Conservation (phyloP, 2,797 vertebrate genomes). For the Pipistrellus pipistrellus region DNA sequence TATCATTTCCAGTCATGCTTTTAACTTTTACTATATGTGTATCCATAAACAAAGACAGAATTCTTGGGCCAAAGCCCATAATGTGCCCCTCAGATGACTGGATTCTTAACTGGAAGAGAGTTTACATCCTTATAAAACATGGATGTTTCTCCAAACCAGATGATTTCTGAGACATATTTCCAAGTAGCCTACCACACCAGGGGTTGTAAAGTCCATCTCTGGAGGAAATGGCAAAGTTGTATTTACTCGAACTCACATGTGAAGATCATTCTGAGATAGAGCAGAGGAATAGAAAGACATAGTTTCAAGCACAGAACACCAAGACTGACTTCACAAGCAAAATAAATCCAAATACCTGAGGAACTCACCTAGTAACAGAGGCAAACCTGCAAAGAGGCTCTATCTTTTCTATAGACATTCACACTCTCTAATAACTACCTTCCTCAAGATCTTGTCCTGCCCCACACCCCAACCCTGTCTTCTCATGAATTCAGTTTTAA, state of each 20-base stretch:
- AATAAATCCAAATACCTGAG: constrained; percentile 45
- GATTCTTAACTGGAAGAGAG: constrained; percentile 63
- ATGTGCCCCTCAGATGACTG: constrained; percentile 28
- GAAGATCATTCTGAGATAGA: constrained; percentile 56
- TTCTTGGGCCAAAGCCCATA: constrained; percentile 61
- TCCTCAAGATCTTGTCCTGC: neutral
- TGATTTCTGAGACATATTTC: constrained; percentile 75
- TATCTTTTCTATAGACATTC: neutral
- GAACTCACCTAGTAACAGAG: constrained; percentile 10
- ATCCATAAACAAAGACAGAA: constrained; percentile 79
- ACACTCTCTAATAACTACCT: neutral
- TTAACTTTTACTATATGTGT: constrained; percentile 71
- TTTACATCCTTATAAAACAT: constrained; percentile 80
- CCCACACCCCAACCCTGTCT: neutral
- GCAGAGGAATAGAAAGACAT: neutral
- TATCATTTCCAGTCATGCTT: constrained; percentile 74
- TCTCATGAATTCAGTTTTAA: neutral
- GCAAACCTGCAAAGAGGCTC: neutral
- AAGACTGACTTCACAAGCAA: constrained; percentile 9
- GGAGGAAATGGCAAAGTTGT: constrained; percentile 56
- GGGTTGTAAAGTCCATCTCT: constrained; percentile 62
- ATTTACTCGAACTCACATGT: constrained; percentile 69
- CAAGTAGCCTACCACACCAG: constrained; percentile 66
- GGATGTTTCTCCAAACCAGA: constrained; percentile 78
- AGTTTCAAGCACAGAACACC: neutral